Base-by-base conservation (phyloP, 2,888 invertebrate species). In the Pediacus dermestoides region DNA sequence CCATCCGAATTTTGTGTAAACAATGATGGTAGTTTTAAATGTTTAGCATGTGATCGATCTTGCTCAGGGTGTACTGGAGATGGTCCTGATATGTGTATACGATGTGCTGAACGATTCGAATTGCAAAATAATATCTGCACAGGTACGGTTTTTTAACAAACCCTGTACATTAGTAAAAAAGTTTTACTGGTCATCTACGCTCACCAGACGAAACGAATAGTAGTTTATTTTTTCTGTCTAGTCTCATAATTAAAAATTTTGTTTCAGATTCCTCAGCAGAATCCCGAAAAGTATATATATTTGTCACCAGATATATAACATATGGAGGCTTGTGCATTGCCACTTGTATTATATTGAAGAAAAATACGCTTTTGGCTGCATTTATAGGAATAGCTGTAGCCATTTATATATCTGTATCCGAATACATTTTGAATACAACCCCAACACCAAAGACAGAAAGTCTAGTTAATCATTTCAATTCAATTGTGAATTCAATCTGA, bases 11-110 rank as follows among this genome's bases (percentile, higher is more conserved):
- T 92, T 64, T 95, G 95, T 65, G 77, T 90, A 2, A 95, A 95
- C 64, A 85, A 82, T 7, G 85, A 89, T 35, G 94, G 95, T 4
- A 85, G 88, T 0, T 89, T 77, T 60, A 70, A 74, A 6, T 94
- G 94, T 68, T 68, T 85, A 73, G 80, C 76, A 33, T 95, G 95
- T 70, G 91, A 94, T 68, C 80, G 76, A 55, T 78, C 92, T 0
- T 95, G 94, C 63, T 70, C 77, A 30, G 83, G 85, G 1, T 95
- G 95, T 63, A 77, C 80, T 34, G 91, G 91, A 0, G 90, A 90
- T 67, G 94, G 94, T 0, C 89, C 92, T 0, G 92, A 94, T 65
- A 87, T 89, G 81, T 95, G 95, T 68, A 73, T 75, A 16, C 74
- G 79, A 59, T 95, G 95, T 74, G 83, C 85, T 0, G 70, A 76